A percentile compares a stretch with the other conserved stretches of the same genome.
These are phyloP conservation scores for Thymelicus lineola DNA, from an alignment of 2,888 invertebrate species.

Conservation along the genomic window DNA sequence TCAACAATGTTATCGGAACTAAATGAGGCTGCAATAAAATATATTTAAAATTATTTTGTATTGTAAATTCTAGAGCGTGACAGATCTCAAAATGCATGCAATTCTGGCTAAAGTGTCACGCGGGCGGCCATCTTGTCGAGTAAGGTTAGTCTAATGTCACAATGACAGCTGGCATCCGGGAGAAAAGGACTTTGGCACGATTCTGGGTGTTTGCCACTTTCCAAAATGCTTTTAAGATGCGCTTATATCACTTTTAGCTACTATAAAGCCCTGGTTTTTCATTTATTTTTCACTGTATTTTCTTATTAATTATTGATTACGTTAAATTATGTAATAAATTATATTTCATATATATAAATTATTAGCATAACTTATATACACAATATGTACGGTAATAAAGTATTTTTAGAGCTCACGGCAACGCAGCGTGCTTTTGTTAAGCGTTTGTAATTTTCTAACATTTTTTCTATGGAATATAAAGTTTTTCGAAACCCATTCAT, in stretches of 20 bases:
- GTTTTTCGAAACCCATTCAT: constrained; percentile 29
- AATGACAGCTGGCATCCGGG: constrained; percentile 52
- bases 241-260: constrained; percentile 25
- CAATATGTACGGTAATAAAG: too few species aligned
- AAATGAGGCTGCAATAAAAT: constrained; percentile 5
- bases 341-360: too few species aligned
- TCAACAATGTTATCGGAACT: background rate
- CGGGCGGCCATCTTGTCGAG: constrained; percentile 72
- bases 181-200: constrained; percentile 27
- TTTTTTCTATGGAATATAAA: constrained; percentile 40
- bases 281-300: constrained; percentile 27
- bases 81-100: constrained; percentile 78
- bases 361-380: too few species aligned
- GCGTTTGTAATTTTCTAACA: background rate
- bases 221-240: constrained; percentile 36
- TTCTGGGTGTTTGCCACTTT: constrained; percentile 38
- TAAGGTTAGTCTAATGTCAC: constrained; percentile 76
- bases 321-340: background rate
- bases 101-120: constrained; percentile 71
- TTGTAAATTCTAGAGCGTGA: constrained; percentile 82
- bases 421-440: background rate
- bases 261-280: constrained; percentile 41
- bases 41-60: constrained; percentile 44
- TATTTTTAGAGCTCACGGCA: too few species aligned
- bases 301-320: background rate